Evolutionary conservation across 2,888 invertebrate species (phyloP).

Genomic region (Uloborus plumipes): DNA sequence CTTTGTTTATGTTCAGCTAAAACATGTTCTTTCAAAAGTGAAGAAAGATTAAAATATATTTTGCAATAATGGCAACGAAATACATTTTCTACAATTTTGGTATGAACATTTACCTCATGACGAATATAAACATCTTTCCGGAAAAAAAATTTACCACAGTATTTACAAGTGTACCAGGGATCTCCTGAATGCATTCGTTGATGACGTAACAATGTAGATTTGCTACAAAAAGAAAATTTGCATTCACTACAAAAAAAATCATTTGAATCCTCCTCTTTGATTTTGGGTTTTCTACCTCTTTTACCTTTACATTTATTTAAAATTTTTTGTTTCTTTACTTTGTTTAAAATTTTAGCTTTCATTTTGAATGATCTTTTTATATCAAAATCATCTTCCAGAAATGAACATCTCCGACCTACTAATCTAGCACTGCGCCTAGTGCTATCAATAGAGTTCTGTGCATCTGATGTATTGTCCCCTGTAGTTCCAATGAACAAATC

Average conservation of each 20-base stretch:
- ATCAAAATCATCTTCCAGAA: conserved; percentile 26
- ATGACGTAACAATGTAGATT: conserved; percentile 55
- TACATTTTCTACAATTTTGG: conserved; percentile 26
- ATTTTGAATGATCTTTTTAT: conserved; percentile 1
- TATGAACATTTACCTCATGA: conserved; percentile 60
- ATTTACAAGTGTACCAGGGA: conserved; percentile 50
- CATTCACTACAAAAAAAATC: conserved; percentile 39
- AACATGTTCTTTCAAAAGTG: conserved; percentile 45
- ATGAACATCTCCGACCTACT: conserved; percentile 32
- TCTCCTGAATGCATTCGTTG: conserved; percentile 62
- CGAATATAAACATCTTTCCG: conserved; percentile 58
- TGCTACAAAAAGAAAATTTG: conserved; percentile 52
- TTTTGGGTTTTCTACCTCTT: conserved; percentile 41
- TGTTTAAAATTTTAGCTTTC: conserved; percentile 22
- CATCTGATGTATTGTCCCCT: neutral
- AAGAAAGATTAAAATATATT: conserved; percentile 30
- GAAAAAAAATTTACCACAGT: conserved; percentile 62
- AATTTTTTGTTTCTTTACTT: conserved; percentile 13
- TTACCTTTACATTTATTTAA: conserved; percentile 11
- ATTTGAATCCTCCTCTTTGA: conserved; percentile 13
- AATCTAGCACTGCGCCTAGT: conserved; percentile 52
- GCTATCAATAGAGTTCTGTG: neutral
- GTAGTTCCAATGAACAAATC: neutral
- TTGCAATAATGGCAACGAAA: conserved; percentile 61
- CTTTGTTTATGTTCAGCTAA: conserved; percentile 32